Evolutionary conservation across 1,140 invertebrate species (phyloP), one percentile per base, ranked within the genome.

Genomic region (Andrena cerasifolii): DNA sequence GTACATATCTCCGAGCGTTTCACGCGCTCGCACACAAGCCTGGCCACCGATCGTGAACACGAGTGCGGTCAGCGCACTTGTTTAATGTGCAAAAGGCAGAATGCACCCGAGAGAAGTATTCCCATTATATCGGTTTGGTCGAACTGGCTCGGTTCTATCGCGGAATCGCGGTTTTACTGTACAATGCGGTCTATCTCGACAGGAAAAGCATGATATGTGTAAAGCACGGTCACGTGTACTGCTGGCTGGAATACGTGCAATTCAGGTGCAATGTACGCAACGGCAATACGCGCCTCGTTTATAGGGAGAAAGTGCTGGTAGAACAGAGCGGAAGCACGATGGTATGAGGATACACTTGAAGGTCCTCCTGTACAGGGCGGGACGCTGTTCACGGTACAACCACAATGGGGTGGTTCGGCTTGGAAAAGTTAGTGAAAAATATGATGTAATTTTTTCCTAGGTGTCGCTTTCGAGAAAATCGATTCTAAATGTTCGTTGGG

Each of bases 71-170:
- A 43, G 81, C 63, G 79, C 65, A 85, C 84, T 85, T 85, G 84
- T 85, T 85, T 85, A 85, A 84, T 70, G 83, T 70, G 74, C 82
- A 82, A 85, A 84, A 82, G 83, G 74, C 53, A 74, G 73, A 84
- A 80, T 80, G 67, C 80, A 77, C 45, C 45, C 83, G 68, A 62
- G 83, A 79, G 84, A 85, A 85, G 83, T 85, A 86, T 86, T 86
- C 83, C 79, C 83, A 86, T 86, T 86, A 86, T 86, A 86, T 85
- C 54, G 84, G 79, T 85, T 79, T 80, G 83, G 82, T 63, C 78
- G 81, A 61, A 18, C 33, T 78, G 78, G 67, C 43, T 45, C 56
- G 56, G 63, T 49, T 75, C 83, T 85, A 82, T 76, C 82, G 78
- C 82, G 63, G 73, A 24, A 84, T 78, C 82, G 83, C 49, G 84